Evolutionary conservation across 2,888 invertebrate species (phyloP), one percentile per base, ranked within the genome.

Genomic region (Ischnus inquisitorius): DNA sequence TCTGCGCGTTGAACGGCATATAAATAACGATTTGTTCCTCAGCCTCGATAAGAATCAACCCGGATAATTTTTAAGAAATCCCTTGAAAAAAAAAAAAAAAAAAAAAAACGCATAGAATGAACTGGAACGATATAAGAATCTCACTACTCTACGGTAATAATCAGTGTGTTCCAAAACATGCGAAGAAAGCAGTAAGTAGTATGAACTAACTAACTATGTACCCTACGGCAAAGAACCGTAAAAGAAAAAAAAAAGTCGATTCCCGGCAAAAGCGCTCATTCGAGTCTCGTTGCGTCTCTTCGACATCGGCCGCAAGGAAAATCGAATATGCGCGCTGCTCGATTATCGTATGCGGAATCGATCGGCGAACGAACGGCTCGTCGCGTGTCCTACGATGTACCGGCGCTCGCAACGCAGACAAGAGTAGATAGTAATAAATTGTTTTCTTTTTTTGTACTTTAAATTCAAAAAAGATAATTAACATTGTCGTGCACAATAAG

Each of bases 401-500:
- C 28, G 62, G 60, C 74, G 74, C 62, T 74, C 74, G 46, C 46
- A 28, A 64, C 64, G 41, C 69, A 41, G 41, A 43, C 14, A 14
- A 71, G 22, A 22, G 34, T 71, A 87, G 87, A 86, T 88, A 85
- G 87, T 85, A 86, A 86, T 68, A 34, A 28, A 57, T n/a, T n/a
- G n/a, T n/a, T n/a, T n/a, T n/a, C n/a, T n/a, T n/a, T n/a, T n/a
- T n/a, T n/a, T n/a, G n/a, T n/a, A n/a, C n/a, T n/a, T n/a, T n/a
- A 64, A 84, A 89, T 71, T 62, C 69, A 85, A 78, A 85, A 83
- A 88, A 87, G 85, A 88, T 88, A 88, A 90, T 83, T 77, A 85
- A 87, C 79, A 83, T 54, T 88, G 79, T 92, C 92, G 92, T 93
- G 92, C 92, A 92, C 90, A 91, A 76, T 77, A 65, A 87, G 83